A percentile compares a stretch with the other conserved stretches of the same genome.
These are phyloP conservation scores for Scolopax mira DNA, from an alignment of 2,113 vertebrate genomes.

Conservation along the genomic window DNA sequence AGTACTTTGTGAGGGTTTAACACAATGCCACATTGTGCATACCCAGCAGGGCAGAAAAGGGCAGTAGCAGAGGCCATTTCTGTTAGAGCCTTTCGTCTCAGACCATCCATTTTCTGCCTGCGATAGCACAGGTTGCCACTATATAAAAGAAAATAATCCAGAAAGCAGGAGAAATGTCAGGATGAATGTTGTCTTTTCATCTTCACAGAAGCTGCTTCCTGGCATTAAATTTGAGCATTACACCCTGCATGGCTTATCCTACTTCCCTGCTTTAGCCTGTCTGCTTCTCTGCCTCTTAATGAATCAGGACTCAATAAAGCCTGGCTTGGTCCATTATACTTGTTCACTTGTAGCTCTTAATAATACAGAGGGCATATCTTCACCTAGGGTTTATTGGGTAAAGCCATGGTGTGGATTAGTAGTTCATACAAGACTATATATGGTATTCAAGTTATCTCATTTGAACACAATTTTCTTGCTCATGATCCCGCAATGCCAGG, in stretches of 20 bases:
- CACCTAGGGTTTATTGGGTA: not conserved
- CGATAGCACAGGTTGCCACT: not conserved
- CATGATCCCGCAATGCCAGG: not conserved
- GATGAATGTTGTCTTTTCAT: slow-evolving; percentile 25
- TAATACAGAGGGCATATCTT: not conserved
- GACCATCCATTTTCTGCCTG: not conserved
- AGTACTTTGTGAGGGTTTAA: not conserved
- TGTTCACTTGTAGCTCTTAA: not conserved
- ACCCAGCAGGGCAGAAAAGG: not conserved
- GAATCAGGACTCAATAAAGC: not conserved
- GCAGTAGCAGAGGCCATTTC: not conserved
- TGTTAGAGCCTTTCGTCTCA: not conserved
- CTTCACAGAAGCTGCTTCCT: not conserved
- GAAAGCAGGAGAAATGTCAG: not conserved
- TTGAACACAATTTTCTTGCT: not conserved
- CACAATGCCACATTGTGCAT: not conserved
- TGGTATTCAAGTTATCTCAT: not conserved
- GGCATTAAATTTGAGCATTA: not conserved
- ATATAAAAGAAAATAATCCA: not conserved
- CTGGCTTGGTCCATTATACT: not conserved
- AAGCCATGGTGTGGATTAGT: not conserved
- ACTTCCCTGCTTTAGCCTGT: not conserved
- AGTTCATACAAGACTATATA: not conserved
- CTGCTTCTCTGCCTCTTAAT: not conserved
- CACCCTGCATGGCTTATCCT: not conserved